Evolutionary conservation across 2,113 vertebrate genomes (phyloP).

Genomic region (Sorex fumeus): DNA sequence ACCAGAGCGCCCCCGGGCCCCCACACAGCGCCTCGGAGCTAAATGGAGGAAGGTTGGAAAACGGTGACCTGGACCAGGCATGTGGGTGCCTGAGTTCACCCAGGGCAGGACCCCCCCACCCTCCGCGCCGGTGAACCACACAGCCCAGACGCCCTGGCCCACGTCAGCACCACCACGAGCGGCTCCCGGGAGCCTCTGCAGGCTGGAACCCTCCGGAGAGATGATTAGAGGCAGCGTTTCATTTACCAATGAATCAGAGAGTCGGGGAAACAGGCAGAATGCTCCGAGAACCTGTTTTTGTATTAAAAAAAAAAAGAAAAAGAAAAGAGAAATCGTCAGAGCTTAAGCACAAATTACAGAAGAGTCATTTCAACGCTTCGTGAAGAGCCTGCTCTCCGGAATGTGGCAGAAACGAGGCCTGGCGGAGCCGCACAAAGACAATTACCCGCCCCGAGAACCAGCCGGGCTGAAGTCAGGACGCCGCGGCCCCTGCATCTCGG

Average conservation of each 20-base stretch:
- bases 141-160: too few species aligned
- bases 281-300: background rate
- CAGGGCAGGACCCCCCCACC: too few species aligned
- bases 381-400: background rate
- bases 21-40: too few species aligned
- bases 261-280: background rate
- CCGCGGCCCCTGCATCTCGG: background rate
- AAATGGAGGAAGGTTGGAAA: too few species aligned
- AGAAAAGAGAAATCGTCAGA: background rate
- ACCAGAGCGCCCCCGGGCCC: too few species aligned
- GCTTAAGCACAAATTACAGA: background rate
- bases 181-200: too few species aligned
- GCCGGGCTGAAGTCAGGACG: too few species aligned
- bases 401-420: background rate
- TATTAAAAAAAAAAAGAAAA: background rate
- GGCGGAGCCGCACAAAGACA: background rate
- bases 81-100: too few species aligned
- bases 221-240: background rate
- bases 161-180: too few species aligned
- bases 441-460: background rate
- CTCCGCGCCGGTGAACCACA: too few species aligned
- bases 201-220: too few species aligned
- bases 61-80: too few species aligned
- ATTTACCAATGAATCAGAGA: background rate
- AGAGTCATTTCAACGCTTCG: background rate